Conservation (phyloP, 2,797 vertebrate genomes). For the Bothrops alternatus region DNA sequence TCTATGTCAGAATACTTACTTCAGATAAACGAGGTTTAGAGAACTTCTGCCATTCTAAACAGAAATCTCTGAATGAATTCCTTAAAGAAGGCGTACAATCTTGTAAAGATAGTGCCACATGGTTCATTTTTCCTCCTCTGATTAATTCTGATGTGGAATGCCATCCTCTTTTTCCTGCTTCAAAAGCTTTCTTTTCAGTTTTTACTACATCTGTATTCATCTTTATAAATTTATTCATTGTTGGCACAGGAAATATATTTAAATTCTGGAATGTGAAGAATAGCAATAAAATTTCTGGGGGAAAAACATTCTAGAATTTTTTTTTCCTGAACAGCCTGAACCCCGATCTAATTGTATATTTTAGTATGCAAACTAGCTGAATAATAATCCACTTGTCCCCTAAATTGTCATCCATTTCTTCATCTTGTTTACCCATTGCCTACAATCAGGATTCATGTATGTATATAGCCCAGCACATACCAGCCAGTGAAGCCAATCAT, state of each 20-base stretch:
- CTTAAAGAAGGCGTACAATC: conserved; percentile 56
- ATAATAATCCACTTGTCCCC: neutral
- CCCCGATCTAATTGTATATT: neutral
- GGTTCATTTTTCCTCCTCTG: conserved; percentile 61
- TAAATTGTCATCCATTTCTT: neutral
- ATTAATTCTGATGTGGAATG: conserved; percentile 64
- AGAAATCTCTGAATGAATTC: conserved; percentile 66
- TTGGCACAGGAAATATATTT: conserved; percentile 70
- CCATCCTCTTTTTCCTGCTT: conserved; percentile 56
- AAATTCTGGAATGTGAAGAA: conserved; percentile 63
- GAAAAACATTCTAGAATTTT: neutral
- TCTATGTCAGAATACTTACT: conserved; percentile 65
- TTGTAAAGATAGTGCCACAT: conserved; percentile 63
- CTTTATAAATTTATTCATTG: conserved; percentile 39
- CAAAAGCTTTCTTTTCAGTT: conserved; percentile 60
- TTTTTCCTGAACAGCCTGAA: neutral
- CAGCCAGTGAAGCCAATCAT: neutral
- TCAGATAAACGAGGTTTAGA: conserved; percentile 75
- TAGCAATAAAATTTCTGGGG: neutral
- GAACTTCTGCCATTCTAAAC: conserved; percentile 77
- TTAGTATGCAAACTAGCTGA: neutral
- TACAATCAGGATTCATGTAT: neutral
- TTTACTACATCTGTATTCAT: conserved; percentile 60
- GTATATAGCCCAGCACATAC: neutral
- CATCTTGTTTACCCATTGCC: neutral